phyloP scores from a whole-genome alignment of 2,797 vertebrate species.

The Synaphobranchus kaupii region DNA sequence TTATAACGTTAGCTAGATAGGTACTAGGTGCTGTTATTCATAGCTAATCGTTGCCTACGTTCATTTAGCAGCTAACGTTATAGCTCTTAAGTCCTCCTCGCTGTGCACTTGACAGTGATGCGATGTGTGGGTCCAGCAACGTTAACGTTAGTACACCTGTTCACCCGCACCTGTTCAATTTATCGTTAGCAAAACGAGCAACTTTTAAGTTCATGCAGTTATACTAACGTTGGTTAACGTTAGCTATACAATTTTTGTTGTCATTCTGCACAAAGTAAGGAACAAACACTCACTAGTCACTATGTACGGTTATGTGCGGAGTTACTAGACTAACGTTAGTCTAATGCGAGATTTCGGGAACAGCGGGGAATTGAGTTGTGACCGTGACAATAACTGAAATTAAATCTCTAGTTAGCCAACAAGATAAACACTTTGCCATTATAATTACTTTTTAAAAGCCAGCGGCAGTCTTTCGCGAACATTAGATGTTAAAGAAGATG shows the following conservation, averaged over 20 bases:
- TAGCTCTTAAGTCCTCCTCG: no score
- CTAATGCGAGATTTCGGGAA: not conserved
- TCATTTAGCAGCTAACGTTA: no score
- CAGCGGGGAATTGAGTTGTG: not conserved
- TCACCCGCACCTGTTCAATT: not conserved
- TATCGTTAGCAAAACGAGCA: not conserved
- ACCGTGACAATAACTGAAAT: not conserved
- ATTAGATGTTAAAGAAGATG: not conserved
- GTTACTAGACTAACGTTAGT: not conserved
- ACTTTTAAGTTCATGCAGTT: not conserved
- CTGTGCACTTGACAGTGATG: not conserved
- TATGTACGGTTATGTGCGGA: not conserved
- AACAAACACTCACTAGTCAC: not conserved
- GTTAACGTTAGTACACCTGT: not conserved
- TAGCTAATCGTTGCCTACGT: not conserved
- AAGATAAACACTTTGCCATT: not conserved
- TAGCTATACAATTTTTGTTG: not conserved
- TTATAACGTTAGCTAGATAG: not conserved
- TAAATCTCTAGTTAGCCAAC: not conserved
- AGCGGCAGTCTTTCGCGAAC: not conserved
- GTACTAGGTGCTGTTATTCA: not conserved
- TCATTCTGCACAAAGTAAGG: not conserved
- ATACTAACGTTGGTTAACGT: not conserved
- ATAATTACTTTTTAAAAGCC: not conserved
- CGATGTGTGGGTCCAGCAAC: not conserved